Conservation (phyloP, 2,888 invertebrate genomes). For the Cantharis rustica region DNA sequence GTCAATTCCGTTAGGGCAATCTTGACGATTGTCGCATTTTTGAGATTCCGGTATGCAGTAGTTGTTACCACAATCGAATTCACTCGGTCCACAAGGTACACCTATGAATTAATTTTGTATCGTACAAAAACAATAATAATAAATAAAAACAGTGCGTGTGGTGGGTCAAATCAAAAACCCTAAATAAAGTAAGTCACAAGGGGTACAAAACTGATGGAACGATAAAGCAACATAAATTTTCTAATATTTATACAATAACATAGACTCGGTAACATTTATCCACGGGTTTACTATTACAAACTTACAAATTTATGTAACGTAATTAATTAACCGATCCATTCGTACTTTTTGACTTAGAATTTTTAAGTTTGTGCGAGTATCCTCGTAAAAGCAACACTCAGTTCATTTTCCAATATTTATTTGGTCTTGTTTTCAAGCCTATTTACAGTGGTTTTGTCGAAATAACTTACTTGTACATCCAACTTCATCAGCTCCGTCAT, state of each 20-base stretch:
- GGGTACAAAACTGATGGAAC: not conserved
- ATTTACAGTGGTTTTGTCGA: not conserved
- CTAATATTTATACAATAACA: no score
- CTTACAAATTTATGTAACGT: no score
- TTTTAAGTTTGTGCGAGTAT: not conserved
- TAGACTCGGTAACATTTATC: not conserved
- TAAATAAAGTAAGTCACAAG: no score
- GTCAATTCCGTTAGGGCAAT: constrained; percentile 66
- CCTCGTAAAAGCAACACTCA: not conserved
- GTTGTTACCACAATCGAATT: constrained; percentile 68
- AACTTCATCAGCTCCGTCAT: constrained; percentile 64
- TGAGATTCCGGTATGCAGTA: constrained; percentile 61
- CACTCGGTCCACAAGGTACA: constrained; percentile 50
- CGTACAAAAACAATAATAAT: not conserved
- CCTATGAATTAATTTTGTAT: not conserved
- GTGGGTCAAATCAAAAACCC: not conserved
- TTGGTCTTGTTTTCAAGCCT: not conserved
- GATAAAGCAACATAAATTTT: no score
- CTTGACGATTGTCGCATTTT: constrained; percentile 63
- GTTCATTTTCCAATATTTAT: not conserved
- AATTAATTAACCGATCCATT: no score
- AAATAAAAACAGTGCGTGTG: not conserved
- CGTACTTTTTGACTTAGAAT: not conserved
- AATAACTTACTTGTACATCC: constrained; percentile 54
- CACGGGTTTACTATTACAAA: no score